Conservation (phyloP, 1,140 invertebrate species). For the Drosophila kepulauana region DNA sequence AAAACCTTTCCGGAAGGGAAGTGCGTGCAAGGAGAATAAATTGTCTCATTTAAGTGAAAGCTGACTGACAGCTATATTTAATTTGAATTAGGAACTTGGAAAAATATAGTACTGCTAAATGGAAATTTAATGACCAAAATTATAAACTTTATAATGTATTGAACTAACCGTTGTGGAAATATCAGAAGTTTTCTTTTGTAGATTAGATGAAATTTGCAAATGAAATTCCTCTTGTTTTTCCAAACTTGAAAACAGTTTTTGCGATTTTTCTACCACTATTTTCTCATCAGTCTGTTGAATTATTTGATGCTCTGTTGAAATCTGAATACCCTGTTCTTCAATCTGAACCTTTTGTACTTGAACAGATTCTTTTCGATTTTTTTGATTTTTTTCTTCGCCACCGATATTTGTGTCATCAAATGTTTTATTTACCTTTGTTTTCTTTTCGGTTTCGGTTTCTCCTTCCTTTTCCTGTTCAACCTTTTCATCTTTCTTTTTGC, state of each 20-base stretch:
- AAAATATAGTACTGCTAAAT: no score
- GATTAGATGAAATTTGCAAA: not conserved
- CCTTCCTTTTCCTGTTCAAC: constrained; percentile 74
- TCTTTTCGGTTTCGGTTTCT: constrained; percentile 63
- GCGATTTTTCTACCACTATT: not conserved
- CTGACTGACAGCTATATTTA: not conserved
- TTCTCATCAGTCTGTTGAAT: not conserved
- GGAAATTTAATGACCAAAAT: no score
- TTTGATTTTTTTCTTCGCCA: not conserved
- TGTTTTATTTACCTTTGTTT: constrained; percentile 69
- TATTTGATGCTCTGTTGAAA: constrained; percentile 4
- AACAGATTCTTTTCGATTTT: not conserved
- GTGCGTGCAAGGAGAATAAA: not conserved
- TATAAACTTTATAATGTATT: not conserved
- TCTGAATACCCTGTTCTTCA: not conserved
- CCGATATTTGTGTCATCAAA: not conserved
- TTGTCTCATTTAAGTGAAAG: not conserved
- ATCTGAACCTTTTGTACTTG: constrained; percentile 17
- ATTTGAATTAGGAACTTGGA: not conserved
- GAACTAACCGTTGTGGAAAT: not conserved
- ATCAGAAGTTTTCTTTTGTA: not conserved
- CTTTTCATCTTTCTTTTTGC: constrained; percentile 75
- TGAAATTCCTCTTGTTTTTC: not conserved
- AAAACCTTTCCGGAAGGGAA: not conserved
- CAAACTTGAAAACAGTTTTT: not conserved